Base-by-base conservation (phyloP, 2,113 vertebrate genomes). In the Uropsilus gracilis region DNA sequence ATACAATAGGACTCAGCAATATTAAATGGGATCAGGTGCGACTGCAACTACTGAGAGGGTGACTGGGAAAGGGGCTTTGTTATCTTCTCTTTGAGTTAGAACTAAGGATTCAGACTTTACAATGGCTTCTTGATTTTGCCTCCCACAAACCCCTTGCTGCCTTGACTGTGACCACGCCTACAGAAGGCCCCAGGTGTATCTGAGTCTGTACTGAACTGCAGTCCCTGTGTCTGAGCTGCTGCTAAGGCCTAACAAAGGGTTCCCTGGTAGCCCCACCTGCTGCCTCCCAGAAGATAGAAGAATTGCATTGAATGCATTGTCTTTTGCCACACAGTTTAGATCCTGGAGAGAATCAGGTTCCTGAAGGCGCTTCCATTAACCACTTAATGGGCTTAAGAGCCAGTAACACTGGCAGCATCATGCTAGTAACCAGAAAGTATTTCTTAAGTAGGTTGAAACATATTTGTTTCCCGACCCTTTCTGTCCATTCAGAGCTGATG, bases 401-500 rank as follows among this genome's bases (percentile, higher is more conserved):
- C 73, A 53, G 61, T 71, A 88, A 90, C 18, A 86, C 53, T 71
- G 77, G 93, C 90, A 88, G 46, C 66, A n/a, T 93, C 6, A 18
- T 72, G 46, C 37, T 39, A n/a, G 84, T 42, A 53, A 57, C 17
- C 83, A 96, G 76, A 87, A 95, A 66, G 80, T 91, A 81, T 95
- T 92, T 95, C 84, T 97, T 80, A 90, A 97, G 96, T 83, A 93
- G 90, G 55, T 89, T 84, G 84, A 90, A 84, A 75, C n/a, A 22
- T 90, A 92, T 96, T 95, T 97, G 75, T 97, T 97, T 96, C 89
- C 20, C 42, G 93, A 89, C 63, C 66, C 71, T 87, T 94, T 63
- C 68, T 93, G 94, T 86, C 94, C 96, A 96, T 97, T 97, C 91
- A 95, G 91, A 96, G 89, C 76, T 87, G 93, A 91, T 80, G 82